Evolutionary conservation across 2,888 invertebrate species (phyloP), one percentile per base, ranked within the genome.

Genomic region (Andrena minutula): DNA sequence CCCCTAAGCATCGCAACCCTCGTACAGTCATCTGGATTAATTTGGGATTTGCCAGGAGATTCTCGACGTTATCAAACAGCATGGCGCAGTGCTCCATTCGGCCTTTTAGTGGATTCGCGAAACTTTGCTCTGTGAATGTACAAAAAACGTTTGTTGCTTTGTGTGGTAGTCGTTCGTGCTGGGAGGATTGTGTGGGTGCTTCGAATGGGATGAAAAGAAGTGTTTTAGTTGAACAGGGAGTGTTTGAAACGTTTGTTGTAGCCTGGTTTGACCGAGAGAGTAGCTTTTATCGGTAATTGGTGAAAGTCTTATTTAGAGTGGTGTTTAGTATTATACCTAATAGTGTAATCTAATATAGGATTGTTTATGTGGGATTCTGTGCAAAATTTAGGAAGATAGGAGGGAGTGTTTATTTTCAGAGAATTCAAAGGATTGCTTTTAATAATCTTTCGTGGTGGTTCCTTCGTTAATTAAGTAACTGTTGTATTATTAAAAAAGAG

Each of bases 11-110:
- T 51, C 47, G 47, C 41, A 47, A 12, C 60, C 58, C 66, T 76
- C 60, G 49, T 64, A 74, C 53, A 76, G 47, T 65, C 68, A 16
- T 75, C 41, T 49, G 65, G 79, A 83, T 85, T 85, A 85, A 85
- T 85, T 79, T 49, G 41, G 35, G 51, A 74, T 78, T 74, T 65
- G 47, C 51, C 51, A 16, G 30, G 35, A 73, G 60, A 16, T 32
- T 28, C 47, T 35, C 23, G n/a, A 63, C 47, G 20, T 23, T 68
- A 58, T 51, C 26, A 41, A 61, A 49, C 66, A 12, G 4, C 47
- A n/a, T 8, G 28, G 12, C 32, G n/a, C 10, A 3, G n/a, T 6
- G 32, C 16, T 30, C 7, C 1, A 12, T 12, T n/a, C 20, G 30
- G 28, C 10, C 58, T 49, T 23, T n/a, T 23, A 41, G 47, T 56